These are phyloP conservation scores for Drosophila arawakana DNA, from an alignment of 1,140 invertebrate genomes.

Conservation along the genomic window DNA sequence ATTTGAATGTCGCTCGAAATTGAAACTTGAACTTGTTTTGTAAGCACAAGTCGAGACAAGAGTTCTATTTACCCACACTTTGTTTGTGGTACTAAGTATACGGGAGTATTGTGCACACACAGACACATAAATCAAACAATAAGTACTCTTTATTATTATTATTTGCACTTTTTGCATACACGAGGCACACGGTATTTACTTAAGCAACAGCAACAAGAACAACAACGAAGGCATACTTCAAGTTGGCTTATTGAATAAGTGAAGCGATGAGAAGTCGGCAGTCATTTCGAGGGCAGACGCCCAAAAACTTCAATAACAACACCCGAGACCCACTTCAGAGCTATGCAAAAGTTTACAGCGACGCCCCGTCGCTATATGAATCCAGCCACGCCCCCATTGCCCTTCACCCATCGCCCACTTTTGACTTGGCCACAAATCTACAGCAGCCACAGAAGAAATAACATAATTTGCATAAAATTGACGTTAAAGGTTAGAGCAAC, in stretches of 20 bases:
- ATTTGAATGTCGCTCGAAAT: not conserved
- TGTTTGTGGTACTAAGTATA: not conserved
- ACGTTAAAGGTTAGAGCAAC: slow-evolving; percentile 81
- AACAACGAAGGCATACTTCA: slow-evolving; percentile 68
- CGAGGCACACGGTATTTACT: slow-evolving; percentile 67
- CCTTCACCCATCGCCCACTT: not conserved
- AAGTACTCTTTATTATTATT: slow-evolving; percentile 84
- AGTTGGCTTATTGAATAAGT: slow-evolving; percentile 84
- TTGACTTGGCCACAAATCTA: slow-evolving; percentile 25
- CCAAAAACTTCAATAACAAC: slow-evolving; percentile 80
- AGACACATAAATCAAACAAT: slow-evolving; percentile 84
- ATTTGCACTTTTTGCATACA: slow-evolving; percentile 84
- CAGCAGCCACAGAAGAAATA: slow-evolving; percentile 55
- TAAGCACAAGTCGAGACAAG: not conserved
- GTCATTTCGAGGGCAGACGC: slow-evolving; percentile 29
- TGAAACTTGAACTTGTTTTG: not conserved
- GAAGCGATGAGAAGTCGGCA: slow-evolving; percentile 30
- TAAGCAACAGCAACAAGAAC: slow-evolving; percentile 63
- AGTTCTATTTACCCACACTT: slow-evolving; percentile 33
- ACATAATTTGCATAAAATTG: slow-evolving; percentile 84
- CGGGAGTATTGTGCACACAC: slow-evolving; percentile 71
- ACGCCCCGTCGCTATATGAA: slow-evolving; percentile 70
- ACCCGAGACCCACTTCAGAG: slow-evolving; percentile 52
- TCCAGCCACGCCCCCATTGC: slow-evolving; percentile 57
- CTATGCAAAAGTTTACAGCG: slow-evolving; percentile 57